Base-by-base conservation (phyloP, 2,113 vertebrate genomes). In the Herpetotheres cachinnans region DNA sequence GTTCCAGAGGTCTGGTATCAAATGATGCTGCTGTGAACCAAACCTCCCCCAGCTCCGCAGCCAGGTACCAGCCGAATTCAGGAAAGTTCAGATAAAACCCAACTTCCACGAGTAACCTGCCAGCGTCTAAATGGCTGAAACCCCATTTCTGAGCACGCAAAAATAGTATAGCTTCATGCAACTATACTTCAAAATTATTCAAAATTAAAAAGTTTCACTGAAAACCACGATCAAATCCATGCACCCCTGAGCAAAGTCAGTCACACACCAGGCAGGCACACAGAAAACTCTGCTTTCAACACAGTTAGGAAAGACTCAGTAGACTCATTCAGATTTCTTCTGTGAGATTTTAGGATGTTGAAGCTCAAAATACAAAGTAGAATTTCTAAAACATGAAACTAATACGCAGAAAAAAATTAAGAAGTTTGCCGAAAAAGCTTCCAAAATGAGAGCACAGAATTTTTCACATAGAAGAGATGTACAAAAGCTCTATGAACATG, bases 401-500 rank as follows among this genome's bases (percentile, higher is more conserved):
- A 74, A 88, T 46, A 42, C 3, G 1, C 19, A 18, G 46, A 5
- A 46, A 21, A 73, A 72, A 85, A 89, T 42, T 25, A 42, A 46
- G 73, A 55, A 65, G 20, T 71, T 90, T 71, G 50, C 36, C 1
- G 58, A 6, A 25, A 58, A 79, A 44, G 46, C 66, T 87, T 54
- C 59, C 14, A 1, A 21, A 87, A 47, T 0, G 50, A n/a, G 85
- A 73, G 55, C 82, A 30, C 74, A 56, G 70, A 55, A 32, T 61
- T 77, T 42, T 29, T 38, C 24, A 24, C 63, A 6, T 36, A 34
- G 90, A 52, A 88, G 90, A 87, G 92, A 80, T 59, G 89, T 56
- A 89, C 66, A 16, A 86, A 86, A 95, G 89, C 95, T 94, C 96
- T 9, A 66, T 1, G 95, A 89, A 95, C 77, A 93, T 80, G 95